Conservation (phyloP, 2,113 vertebrate genomes). For the Saguinus midas region DNA sequence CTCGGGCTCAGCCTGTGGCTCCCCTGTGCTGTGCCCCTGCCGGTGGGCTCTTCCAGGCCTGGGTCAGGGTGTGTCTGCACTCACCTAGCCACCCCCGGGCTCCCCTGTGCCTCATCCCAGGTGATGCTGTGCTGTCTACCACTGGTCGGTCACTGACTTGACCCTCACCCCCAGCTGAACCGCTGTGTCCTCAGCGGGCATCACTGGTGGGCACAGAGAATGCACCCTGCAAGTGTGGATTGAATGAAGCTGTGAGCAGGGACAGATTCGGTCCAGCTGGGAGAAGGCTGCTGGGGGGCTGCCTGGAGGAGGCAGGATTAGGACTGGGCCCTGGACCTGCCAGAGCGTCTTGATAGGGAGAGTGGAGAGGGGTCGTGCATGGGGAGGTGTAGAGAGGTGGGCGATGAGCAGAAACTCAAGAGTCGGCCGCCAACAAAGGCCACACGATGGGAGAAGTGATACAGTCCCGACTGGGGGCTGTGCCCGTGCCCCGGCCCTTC, state of each 20-base stretch:
- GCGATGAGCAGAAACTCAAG: not conserved
- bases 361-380: fast-evolving
- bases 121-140: not conserved
- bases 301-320: not conserved
- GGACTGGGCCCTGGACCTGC: too few relatives aligned
- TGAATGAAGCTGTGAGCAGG: not conserved
- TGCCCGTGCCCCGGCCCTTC: fast-evolving
- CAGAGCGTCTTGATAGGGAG: not conserved
- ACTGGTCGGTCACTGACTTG: not conserved
- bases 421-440: fast-evolving
- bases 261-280: too few relatives aligned
- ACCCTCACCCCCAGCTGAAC: not conserved
- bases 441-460: not conserved
- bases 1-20: not conserved
- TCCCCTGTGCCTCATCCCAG: not conserved
- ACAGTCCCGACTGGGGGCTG: not conserved
- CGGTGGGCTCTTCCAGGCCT: not conserved
- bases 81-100: fast-evolving
- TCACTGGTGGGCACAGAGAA: fast-evolving
- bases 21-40: fast-evolving
- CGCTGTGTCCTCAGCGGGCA: not conserved
- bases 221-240: fast-evolving
- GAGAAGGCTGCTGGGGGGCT: not conserved
- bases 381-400: not conserved
- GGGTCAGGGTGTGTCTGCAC: fast-evolving